phyloP scores from a whole-genome alignment of 2,797 vertebrate species.

The Muscicapa striata region DNA sequence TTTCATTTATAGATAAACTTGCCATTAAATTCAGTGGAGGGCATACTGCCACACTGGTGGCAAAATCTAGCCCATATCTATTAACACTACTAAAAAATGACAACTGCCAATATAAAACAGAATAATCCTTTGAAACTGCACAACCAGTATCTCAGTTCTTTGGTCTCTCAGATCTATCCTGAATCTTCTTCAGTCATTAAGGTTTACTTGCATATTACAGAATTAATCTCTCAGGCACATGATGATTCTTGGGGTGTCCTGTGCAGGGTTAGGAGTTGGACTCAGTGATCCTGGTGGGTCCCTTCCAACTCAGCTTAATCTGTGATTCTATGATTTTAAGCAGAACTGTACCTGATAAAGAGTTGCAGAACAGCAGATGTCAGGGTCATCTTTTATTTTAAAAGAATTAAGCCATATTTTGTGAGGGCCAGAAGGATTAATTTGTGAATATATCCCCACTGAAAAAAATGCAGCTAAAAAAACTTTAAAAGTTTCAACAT shows the following conservation, averaged over 20 bases:
- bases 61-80: conserved; percentile 26
- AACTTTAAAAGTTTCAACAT: conserved; percentile 58
- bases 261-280: not conserved
- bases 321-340: not conserved
- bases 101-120: conserved; percentile 42
- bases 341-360: conserved; percentile 63
- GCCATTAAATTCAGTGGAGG: not conserved
- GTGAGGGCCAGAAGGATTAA: conserved; percentile 72
- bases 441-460: conserved; percentile 69
- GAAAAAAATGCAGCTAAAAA: conserved; percentile 59
- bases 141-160: conserved; percentile 54
- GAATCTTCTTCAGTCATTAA: conserved; percentile 71
- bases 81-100: conserved; percentile 20
- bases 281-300: not conserved
- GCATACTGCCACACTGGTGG: not conserved
- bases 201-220: conserved; percentile 72
- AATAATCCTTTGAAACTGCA: conserved; percentile 63
- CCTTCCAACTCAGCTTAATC: not conserved
- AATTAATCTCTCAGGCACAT: conserved; percentile 70
- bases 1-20: not conserved
- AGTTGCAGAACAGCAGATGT: conserved; percentile 73
- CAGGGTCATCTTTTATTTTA: conserved; percentile 78
- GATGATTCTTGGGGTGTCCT: not conserved
- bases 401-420: conserved; percentile 83
- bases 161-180: conserved; percentile 70